phyloP scores from a whole-genome alignment of 1,140 invertebrate species.

The Trypoxylus dichotomus region DNA sequence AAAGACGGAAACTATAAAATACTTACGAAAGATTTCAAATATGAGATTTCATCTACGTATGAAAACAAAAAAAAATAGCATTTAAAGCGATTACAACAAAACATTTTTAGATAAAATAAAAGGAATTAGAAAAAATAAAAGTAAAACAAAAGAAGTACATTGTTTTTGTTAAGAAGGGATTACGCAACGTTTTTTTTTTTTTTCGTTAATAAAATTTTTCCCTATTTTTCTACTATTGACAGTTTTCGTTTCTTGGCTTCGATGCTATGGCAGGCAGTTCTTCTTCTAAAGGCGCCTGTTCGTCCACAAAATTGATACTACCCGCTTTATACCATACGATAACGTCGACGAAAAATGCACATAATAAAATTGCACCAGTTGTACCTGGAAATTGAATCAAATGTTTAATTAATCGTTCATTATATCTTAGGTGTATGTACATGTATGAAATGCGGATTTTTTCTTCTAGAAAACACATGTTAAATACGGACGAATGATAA shows the following conservation, averaged over 20 bases:
- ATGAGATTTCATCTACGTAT: not conserved
- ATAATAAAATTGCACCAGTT: constrained; percentile 67
- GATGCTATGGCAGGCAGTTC: constrained; percentile 52
- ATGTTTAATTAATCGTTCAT: not conserved
- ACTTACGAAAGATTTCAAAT: not conserved
- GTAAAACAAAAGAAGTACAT: not conserved
- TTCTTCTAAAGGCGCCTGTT: constrained; percentile 54
- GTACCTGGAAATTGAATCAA: constrained; percentile 58
- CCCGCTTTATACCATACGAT: constrained; percentile 74
- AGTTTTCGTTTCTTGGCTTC: constrained; percentile 38
- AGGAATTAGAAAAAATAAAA: not conserved
- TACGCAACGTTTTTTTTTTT: not conserved
- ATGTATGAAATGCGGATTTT: too few relatives aligned
- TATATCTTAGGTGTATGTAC: too few relatives aligned
- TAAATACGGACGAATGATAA: too few relatives aligned
- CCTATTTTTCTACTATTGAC: not conserved
- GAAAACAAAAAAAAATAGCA: not conserved
- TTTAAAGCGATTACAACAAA: not conserved
- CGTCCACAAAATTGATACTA: constrained; percentile 68
- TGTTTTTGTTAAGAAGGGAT: not conserved
- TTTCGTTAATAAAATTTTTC: not conserved
- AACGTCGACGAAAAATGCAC: constrained; percentile 71
- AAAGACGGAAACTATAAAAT: not conserved
- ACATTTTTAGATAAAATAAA: not conserved
- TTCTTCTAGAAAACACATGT: too few relatives aligned